Percentiles rank a stretch among this genome's conserved stretches.
Evolutionary conservation across 2,797 vertebrate species (phyloP).

Genomic region (Eulemur albifrons): DNA sequence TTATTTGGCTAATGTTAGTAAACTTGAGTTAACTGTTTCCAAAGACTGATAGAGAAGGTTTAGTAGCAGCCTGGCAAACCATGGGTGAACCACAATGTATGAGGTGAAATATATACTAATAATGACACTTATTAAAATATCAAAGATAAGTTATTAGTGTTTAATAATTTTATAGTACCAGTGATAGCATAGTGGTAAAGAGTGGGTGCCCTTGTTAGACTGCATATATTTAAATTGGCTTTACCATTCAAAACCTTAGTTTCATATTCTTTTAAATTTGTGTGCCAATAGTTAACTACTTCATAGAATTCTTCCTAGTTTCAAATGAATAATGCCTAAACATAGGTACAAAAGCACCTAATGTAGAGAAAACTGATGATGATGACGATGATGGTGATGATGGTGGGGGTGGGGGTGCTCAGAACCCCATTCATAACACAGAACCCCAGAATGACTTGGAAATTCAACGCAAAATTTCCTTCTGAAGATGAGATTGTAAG

Average conservation of each 20-base stretch:
- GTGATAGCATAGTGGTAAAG: neutral
- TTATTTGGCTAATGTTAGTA: neutral
- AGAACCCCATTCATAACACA: neutral
- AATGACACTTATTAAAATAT: neutral
- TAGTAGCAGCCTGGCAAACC: neutral
- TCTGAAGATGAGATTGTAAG: neutral
- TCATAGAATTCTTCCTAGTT: neutral
- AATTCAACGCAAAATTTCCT: neutral
- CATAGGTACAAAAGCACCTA: neutral
- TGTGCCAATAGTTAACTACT: neutral
- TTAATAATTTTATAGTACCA: neutral
- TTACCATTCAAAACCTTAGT: neutral
- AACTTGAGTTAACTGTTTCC: neutral
- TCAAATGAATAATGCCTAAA: neutral
- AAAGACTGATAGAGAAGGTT: neutral
- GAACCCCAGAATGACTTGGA: neutral
- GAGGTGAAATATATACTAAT: neutral
- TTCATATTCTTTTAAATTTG: neutral
- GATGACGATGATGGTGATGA: neutral
- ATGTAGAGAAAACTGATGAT: neutral
- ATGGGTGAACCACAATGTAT: neutral
- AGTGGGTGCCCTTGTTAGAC: neutral
- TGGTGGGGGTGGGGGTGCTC: neutral
- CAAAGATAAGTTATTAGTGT: neutral
- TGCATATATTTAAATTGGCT: neutral